A percentile compares a stretch with the other conserved stretches of the same genome.
phyloP scores from a whole-genome alignment of 2,888 invertebrate species.

The Drosophila niveifrons region DNA sequence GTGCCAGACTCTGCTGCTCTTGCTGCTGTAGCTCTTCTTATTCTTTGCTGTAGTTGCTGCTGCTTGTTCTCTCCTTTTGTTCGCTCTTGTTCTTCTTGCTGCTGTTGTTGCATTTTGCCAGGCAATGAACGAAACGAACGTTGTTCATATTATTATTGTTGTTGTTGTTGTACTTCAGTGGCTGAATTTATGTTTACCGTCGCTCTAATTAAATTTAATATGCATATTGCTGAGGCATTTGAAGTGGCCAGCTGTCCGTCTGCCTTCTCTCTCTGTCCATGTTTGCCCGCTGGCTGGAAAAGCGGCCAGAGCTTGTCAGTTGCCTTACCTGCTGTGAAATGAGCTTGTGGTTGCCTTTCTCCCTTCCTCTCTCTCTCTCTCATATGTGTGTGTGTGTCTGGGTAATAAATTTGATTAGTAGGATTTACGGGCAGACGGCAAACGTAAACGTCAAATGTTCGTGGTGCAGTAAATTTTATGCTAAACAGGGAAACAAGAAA shows the following conservation, averaged over 20 bases:
- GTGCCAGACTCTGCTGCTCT: constrained; percentile 31
- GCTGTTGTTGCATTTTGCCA: constrained; percentile 11
- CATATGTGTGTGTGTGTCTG: constrained; percentile 15
- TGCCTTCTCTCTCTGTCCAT: constrained; percentile 22
- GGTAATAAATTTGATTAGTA: constrained; percentile 80
- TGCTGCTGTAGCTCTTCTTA: constrained; percentile 13
- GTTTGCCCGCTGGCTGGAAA: constrained; percentile 30
- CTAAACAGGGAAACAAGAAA: constrained; percentile 61
- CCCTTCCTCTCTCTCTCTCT: background rate
- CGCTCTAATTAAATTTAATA: constrained; percentile 81
- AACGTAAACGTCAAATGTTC: constrained; percentile 75
- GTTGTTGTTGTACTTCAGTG: constrained; percentile 50
- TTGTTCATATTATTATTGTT: constrained; percentile 18
- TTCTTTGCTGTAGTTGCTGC: constrained; percentile 1
- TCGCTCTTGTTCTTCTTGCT: constrained; percentile 4
- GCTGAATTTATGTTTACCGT: constrained; percentile 75
- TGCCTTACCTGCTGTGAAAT: constrained; percentile 17
- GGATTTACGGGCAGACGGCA: constrained; percentile 75
- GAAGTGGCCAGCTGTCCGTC: constrained; percentile 62
- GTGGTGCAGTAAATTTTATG: constrained; percentile 79
- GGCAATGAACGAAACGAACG: constrained; percentile 10
- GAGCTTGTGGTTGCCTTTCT: constrained; percentile 44
- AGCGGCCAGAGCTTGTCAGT: constrained; percentile 16
- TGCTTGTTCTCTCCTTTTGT: background rate
- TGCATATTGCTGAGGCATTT: constrained; percentile 75